These are phyloP conservation scores for Henicopernis longicauda DNA, from an alignment of 2,113 vertebrate species.

Conservation along the genomic window DNA sequence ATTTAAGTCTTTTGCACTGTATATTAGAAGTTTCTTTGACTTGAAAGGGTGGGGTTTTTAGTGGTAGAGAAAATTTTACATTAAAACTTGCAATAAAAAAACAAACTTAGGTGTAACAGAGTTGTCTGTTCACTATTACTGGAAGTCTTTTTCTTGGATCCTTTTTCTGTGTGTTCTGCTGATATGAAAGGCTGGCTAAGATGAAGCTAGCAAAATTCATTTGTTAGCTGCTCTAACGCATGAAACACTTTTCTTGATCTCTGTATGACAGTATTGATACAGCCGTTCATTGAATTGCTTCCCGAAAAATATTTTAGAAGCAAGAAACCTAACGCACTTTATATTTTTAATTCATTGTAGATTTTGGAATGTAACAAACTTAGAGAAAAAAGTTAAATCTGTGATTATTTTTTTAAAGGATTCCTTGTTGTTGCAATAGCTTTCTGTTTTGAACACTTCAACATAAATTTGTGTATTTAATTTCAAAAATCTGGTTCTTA, in stretches of 20 bases:
- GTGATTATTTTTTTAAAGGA: not conserved
- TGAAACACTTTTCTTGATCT: not conserved
- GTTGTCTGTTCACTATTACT: not conserved
- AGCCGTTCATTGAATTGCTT: not conserved
- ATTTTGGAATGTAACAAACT: not conserved
- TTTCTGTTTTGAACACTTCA: not conserved
- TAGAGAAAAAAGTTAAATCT: not conserved
- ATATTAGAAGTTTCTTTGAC: not conserved
- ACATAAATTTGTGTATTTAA: not conserved
- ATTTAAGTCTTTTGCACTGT: not conserved
- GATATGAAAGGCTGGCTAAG: not conserved
- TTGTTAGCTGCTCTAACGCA: not conserved
- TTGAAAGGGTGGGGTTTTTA: accelerated
- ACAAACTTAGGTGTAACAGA: not conserved
- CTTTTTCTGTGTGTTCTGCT: not conserved
- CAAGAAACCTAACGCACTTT: not conserved
- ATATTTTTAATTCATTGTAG: not conserved
- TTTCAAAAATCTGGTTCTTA: not conserved
- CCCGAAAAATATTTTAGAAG: not conserved
- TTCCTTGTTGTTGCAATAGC: not conserved
- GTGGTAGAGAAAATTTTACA: not conserved
- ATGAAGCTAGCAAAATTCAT: not conserved
- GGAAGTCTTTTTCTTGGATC: accelerated
- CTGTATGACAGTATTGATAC: not conserved
- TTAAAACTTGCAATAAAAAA: not conserved